These are phyloP conservation scores for Thymelicus sylvestris DNA, from an alignment of 2,888 invertebrate species.

Conservation along the genomic window DNA sequence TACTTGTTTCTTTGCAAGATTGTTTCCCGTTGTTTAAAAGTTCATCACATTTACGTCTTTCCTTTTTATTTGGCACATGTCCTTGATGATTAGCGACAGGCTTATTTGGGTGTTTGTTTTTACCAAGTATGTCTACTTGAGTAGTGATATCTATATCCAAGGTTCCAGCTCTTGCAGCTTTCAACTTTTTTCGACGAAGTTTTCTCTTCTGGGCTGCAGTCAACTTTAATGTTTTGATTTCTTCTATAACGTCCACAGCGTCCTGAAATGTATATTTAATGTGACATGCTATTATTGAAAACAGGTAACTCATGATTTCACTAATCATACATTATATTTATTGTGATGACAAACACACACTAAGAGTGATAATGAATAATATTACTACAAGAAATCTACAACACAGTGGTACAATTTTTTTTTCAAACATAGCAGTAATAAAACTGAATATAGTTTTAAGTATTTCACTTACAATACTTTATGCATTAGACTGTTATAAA, in stretches of 20 bases:
- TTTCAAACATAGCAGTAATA: constrained; percentile 8
- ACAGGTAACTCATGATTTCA: background rate
- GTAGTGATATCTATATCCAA: background rate
- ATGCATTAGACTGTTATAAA: constrained; percentile 20
- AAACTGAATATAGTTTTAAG: background rate
- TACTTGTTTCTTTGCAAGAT: background rate
- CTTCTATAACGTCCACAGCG: constrained; percentile 8
- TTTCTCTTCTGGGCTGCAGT: constrained; percentile 58
- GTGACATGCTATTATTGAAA: too few relatives aligned
- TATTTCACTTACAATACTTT: constrained; percentile 21
- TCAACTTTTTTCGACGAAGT: constrained; percentile 58
- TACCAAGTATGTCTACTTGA: constrained; percentile 20
- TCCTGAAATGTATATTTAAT: constrained; percentile 27
- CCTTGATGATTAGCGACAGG: background rate
- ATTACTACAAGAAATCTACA: background rate
- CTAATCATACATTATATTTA: background rate
- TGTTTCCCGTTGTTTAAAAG: background rate
- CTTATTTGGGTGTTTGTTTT: constrained; percentile 3
- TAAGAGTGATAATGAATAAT: background rate
- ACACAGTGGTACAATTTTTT: background rate
- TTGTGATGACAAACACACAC: constrained; percentile 1
- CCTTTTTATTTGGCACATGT: background rate
- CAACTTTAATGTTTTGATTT: constrained; percentile 4
- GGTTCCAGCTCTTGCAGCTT: constrained; percentile 44
- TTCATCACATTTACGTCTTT: background rate